Evolutionary conservation across 2,113 vertebrate genomes (phyloP).

Genomic region (Pseudorasbora parva): DNA sequence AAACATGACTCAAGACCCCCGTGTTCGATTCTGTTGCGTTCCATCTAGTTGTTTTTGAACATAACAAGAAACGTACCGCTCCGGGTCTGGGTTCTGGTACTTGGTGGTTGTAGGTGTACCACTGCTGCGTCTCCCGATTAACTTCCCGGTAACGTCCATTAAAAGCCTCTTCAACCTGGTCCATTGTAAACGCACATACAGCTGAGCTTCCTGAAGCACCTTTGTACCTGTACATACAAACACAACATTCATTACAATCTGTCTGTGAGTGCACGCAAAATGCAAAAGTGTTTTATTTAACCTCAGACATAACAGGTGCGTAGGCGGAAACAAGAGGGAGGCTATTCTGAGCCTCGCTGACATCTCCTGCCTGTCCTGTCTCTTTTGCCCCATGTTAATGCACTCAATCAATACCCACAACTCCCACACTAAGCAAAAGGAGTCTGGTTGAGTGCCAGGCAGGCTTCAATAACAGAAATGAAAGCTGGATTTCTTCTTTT

Average conservation of each 20-base stretch:
- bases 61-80: conserved; percentile 74
- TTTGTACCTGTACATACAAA: conserved; percentile 80
- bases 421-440: not conserved
- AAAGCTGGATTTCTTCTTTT: not conserved
- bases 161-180: conserved; percentile 85
- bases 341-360: conserved; percentile 27
- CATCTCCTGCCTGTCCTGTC: conserved; percentile 17
- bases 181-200: conserved; percentile 90
- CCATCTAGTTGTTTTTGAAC: not conserved
- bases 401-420: conserved; percentile 46
- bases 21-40: not conserved
- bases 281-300: not conserved
- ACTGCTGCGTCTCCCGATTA: conserved; percentile 94
- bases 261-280: not conserved
- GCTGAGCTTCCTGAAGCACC: conserved; percentile 87
- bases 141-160: conserved; percentile 89
- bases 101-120: conserved; percentile 88
- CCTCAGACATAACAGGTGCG: conserved; percentile 19
- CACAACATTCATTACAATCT: conserved; percentile 13
- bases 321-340: conserved; percentile 8
- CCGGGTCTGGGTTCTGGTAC: conserved; percentile 89
- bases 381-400: conserved; percentile 31
- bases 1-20: not conserved
- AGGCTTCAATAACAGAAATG: conserved; percentile 36
- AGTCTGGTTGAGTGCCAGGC: not conserved